phyloP scores from a whole-genome alignment of 2,888 invertebrate species.

The Chrysotoxum bicinctum region DNA sequence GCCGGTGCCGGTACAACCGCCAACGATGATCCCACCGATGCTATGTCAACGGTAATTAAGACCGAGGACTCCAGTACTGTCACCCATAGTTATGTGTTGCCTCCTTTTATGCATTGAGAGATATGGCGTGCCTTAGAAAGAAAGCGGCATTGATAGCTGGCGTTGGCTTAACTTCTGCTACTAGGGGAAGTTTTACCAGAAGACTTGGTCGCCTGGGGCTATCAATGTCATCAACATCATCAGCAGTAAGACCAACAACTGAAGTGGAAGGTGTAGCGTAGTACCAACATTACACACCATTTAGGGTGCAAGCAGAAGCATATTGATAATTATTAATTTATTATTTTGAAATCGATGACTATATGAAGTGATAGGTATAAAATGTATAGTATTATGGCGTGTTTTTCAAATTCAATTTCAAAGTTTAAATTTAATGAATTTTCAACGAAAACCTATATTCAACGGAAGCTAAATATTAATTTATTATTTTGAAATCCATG shows the following conservation, averaged over 20 bases:
- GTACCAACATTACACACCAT: conserved; percentile 57
- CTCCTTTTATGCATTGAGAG: conserved; percentile 82
- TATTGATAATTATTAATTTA: conserved; percentile 44
- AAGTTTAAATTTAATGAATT: neutral
- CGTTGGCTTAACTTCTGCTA: conserved; percentile 43
- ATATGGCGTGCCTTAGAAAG: conserved; percentile 81
- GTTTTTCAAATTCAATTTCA: neutral
- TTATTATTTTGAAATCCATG: conserved; percentile 30
- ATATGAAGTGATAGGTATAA: neutral
- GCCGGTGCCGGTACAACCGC: conserved; percentile 65
- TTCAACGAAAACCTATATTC: no score
- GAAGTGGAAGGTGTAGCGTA: neutral
- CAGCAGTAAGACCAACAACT: conserved; percentile 6
- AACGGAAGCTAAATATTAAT: conserved; percentile 60
- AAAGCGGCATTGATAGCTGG: conserved; percentile 45
- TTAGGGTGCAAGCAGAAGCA: conserved; percentile 38
- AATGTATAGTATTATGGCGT: neutral
- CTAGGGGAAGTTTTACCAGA: neutral
- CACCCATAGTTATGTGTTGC: conserved; percentile 81
- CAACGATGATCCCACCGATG: conserved; percentile 78
- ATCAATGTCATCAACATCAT: conserved; percentile 24
- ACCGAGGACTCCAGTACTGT: conserved; percentile 79
- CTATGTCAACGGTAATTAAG: conserved; percentile 80
- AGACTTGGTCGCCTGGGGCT: conserved; percentile 41
- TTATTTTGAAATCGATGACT: conserved; percentile 16